phyloP scores from a whole-genome alignment of 2,797 vertebrate genomes.

The Aratinga solstitialis region DNA sequence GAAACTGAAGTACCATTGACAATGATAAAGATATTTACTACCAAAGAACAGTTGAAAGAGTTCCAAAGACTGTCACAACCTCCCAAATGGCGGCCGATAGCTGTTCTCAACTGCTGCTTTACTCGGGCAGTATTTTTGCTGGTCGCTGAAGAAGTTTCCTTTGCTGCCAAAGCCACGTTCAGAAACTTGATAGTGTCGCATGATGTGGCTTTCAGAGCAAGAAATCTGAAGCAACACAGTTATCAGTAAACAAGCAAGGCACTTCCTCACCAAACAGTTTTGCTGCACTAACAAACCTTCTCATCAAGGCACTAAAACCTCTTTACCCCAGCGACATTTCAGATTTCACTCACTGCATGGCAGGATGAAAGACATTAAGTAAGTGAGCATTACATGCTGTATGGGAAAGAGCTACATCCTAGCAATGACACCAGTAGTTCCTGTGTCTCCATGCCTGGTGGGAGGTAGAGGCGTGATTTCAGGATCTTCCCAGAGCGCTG shows the following conservation, averaged over 20 bases:
- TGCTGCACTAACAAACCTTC: neutral
- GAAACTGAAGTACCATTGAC: neutral
- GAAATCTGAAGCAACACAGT: neutral
- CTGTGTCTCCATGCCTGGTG: neutral
- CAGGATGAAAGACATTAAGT: neutral
- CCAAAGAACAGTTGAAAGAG: neutral
- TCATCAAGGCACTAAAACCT: neutral
- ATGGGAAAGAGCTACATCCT: fast-evolving
- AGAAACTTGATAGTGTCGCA: neutral
- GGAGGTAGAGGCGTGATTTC: neutral
- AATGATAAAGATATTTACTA: neutral
- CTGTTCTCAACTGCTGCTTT: neutral
- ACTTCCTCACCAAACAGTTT: neutral
- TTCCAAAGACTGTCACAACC: neutral
- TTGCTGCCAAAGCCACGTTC: neutral
- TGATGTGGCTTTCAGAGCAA: neutral
- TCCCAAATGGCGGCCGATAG: neutral
- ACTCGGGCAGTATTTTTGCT: neutral
- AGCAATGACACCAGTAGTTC: neutral
- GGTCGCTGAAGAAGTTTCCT: neutral
- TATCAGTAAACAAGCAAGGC: neutral
- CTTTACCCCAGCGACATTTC: neutral
- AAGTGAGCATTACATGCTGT: too few species aligned
- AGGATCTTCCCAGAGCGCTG: neutral
- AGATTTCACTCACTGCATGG: fast-evolving